Percentiles rank a stretch among this genome's conserved stretches.
phyloP scores from a whole-genome alignment of 2,797 vertebrate species.

The Acanthurus lineatus region DNA sequence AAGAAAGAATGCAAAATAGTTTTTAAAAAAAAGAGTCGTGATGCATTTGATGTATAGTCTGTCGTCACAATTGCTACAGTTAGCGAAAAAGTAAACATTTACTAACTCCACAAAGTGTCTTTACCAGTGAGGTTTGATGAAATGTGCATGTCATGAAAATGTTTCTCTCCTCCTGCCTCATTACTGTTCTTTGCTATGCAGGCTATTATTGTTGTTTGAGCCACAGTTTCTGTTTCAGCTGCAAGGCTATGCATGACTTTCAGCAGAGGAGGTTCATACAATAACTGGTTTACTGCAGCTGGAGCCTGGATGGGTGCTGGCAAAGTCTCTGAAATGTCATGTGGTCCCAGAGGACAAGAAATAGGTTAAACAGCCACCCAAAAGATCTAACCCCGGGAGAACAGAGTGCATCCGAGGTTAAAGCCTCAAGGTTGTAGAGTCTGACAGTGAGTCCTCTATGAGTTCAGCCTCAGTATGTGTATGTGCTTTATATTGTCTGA shows the following conservation, averaged over 20 bases:
- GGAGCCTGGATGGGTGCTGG: conserved; percentile 22
- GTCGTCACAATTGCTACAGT: conserved; percentile 18
- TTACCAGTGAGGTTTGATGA: conserved; percentile 31
- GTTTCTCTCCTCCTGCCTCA: conserved; percentile 4
- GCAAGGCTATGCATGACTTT: conserved; percentile 12
- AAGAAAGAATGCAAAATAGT: conserved; percentile 37
- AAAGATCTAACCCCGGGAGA: conserved; percentile 35
- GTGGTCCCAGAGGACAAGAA: conserved; percentile 40
- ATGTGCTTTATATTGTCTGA: not conserved
- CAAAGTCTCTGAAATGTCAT: conserved; percentile 43
- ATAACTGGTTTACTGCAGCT: conserved; percentile 17
- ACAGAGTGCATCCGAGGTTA: conserved; percentile 38
- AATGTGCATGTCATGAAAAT: conserved; percentile 11
- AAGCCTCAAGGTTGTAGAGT: conserved; percentile 43
- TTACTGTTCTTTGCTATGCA: not conserved
- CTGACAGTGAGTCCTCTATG: not conserved
- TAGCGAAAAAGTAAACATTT: conserved; percentile 51
- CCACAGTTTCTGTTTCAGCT: conserved; percentile 12
- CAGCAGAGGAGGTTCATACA: conserved; percentile 9
- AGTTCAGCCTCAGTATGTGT: not conserved
- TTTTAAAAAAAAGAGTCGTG: conserved; percentile 4
- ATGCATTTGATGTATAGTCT: conserved; percentile 25
- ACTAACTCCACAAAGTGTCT: conserved; percentile 21
- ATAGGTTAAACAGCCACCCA: conserved; percentile 51
- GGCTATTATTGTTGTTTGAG: conserved; percentile 15